Base-by-base conservation (phyloP, 1,140 invertebrate species). In the Pemphigus obesinymphae region DNA sequence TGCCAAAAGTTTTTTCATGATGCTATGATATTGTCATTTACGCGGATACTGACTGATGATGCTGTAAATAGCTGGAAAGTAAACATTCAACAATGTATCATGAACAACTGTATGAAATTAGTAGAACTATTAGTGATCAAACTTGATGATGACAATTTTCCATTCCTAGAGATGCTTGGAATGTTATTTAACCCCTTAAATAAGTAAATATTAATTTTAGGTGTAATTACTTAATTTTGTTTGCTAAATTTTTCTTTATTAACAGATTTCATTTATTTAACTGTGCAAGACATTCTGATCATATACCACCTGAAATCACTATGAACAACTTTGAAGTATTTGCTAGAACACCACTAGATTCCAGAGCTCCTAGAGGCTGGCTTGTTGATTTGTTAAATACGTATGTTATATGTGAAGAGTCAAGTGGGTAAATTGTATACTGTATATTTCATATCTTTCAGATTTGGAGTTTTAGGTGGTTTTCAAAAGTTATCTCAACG, bases 41-140 rank as follows among this genome's bases (percentile, higher is more conserved):
- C 95, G 23, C 98, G 98, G 89, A 97, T 99, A 86, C 90, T 98
- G 85, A 98, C 97, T n/a, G 97, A 99, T 89, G 97, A 99, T 87
- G 97, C 97, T 68, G 97, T 99, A 48, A 96, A 94, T 85, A 97
- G 95, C 85, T 99, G 97, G 97, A 98, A 98, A 88, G 91, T 92
- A 86, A 97, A 98, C 87, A 98, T 98, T 85, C 97, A 98, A 88
- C 93, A 93, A 87, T 97, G 95, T 88, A 98, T 99, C 84, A 91
- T 96, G 85, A 92, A 94, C 84, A 98, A 98, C 86, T 97, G 96
- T 87, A 92, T 96, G 86, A 93, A 94, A 86, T 89, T 98, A 78
- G 91, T 99, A 75, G 95, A 97, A 88, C 88, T 99, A 83, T 96
- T 95, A 89, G 95, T 96, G 82, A 88, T 93, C 29, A 96, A 97